Conservation (phyloP, 2,113 vertebrate genomes). For the Erythrocercus mccallii region DNA sequence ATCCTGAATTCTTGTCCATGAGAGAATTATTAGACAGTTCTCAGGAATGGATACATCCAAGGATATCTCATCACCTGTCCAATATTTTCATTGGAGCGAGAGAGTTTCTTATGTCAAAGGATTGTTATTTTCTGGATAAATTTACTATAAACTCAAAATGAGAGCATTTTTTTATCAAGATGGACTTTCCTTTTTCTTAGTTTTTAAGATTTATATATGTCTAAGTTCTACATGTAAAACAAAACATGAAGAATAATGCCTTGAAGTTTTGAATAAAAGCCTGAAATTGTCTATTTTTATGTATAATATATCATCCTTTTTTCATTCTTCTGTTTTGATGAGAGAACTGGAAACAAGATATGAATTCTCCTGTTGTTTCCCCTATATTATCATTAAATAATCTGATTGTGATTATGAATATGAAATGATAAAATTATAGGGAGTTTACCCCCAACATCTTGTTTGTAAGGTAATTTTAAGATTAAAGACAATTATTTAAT, state of each 20-base stretch:
- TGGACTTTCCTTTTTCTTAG: neutral
- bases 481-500: neutral
- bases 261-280: neutral
- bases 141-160: neutral
- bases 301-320: neutral
- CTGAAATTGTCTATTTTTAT: neutral
- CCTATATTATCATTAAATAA: neutral
- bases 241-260: neutral
- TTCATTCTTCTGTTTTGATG: neutral
- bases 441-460: fast-evolving
- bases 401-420: neutral
- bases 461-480: neutral
- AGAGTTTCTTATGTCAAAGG: neutral
- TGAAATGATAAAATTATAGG: neutral
- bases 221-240: neutral
- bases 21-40: neutral
- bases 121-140: neutral
- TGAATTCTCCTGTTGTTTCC: neutral
- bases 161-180: neutral
- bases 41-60: neutral
- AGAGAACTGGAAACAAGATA: neutral
- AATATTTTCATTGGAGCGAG: neutral
- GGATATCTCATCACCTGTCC: neutral
- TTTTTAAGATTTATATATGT: neutral
- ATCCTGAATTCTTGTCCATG: neutral